Base-by-base conservation (phyloP, 2,113 vertebrate genomes). In the Plecotus auritus region DNA sequence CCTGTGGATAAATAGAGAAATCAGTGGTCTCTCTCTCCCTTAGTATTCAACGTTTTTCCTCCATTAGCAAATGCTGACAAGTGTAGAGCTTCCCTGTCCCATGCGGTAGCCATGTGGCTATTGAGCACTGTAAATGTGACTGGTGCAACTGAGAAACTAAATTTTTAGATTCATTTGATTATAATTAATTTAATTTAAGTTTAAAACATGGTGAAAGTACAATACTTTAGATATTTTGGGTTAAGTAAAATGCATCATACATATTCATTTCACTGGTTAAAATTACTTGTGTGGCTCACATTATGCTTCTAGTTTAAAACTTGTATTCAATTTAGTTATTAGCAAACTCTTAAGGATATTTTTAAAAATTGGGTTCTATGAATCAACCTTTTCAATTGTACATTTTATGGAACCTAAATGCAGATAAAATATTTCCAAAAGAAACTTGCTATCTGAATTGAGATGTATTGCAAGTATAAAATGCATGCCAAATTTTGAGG, bases 191-290 rank as follows among this genome's bases (percentile, higher is more conserved):
- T 72, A 64, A 10, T 56, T 92, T 90, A 12, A 26, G 26, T 61
- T 61, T 28, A 61, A 61, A 61, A 8, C 4, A 45, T 64, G 26
- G 12, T 88, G 1, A 88, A 89, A 47, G 78, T 67, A 86, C 0
- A 88, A 66, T 85, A 74, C 37, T 90, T 92, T 47, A 16, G 3
- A 74, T 45, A 64, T 64, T 69, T 4, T 51, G 8, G 5, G 8
- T 82, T 82, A 85, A 93, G 45, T 70, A 64, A 92, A 90, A 77
- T 72, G 14, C 18, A 45, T 47, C 69, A 66, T 28, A 70, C 67
- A 59, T 37, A 51, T 82, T 67, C 30, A 66, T 51, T 89, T 83
- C 10, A n/a, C 4, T 6, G 37, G 17, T 72, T 95, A 18, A 74
- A 84, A 72, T 74, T 42, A 35, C 7, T 4, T 67, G 42, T 40